Base-by-base conservation (phyloP, 2,888 invertebrate genomes). In the Cheilosia soror region DNA sequence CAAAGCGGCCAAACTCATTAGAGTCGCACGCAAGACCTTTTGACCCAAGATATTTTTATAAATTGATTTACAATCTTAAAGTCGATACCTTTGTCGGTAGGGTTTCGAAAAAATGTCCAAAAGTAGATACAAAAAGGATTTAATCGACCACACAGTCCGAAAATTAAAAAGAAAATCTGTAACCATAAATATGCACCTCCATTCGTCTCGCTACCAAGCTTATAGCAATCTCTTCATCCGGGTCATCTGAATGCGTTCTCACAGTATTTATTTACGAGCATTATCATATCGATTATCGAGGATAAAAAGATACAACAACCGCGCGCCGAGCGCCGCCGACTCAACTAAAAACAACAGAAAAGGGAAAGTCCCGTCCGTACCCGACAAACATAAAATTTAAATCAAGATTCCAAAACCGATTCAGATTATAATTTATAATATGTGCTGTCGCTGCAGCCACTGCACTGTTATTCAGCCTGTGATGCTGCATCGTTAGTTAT, bases 391-490 rank as follows among this genome's bases (percentile, higher is more conserved):
- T 65, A 85, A 85, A 85, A 85, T 85, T 85, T 47, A 81, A 81
- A 85, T 85, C 85, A 77, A 81, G 85, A 85, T 85, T 85, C 85
- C 85, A 72, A 85, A 81, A 81, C 57, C 85, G 81, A 85, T 68
- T 77, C 81, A 81, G 81, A 85, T 85, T 85, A 85, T 85, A 85
- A 85, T 81, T 85, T 85, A 85, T 85, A 81, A 81, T 85, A 76
- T 72, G 58, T 80, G 66, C 71, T 44, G 62, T 20, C 27, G 68
- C 51, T 65, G 63, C 33, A 20, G 51, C 44, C 51, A 27, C 31
- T 60, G 60, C 15, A 53, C 25, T 51, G 25, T 68, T 51, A n/a
- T 37, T 51, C 31, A 51, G 53, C 42, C 33, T 65, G 33, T 51
- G 57, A 51, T 29, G 68, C 33, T 33, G 69, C 44, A 69, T 75